These are phyloP conservation scores for Ladona fulva DNA, from an alignment of 1,140 invertebrate species.

Conservation along the genomic window DNA sequence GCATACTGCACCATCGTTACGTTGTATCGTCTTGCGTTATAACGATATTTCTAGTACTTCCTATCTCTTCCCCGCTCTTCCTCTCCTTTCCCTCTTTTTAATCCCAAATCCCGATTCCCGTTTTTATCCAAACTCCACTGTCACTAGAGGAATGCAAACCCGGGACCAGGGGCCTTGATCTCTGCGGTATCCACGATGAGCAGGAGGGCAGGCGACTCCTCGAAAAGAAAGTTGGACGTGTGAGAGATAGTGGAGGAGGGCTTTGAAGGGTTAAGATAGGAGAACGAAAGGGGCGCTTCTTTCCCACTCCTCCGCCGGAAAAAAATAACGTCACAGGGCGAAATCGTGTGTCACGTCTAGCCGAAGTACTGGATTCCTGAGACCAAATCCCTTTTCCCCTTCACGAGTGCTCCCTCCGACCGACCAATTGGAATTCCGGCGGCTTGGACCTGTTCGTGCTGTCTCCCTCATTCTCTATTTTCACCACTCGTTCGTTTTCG, in stretches of 20 bases:
- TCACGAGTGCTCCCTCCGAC: background rate
- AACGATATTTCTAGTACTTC: background rate
- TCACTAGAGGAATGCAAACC: background rate
- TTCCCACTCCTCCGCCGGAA: too few relatives aligned
- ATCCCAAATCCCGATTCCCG: background rate
- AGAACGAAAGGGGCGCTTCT: background rate
- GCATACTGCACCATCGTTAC: too few relatives aligned
- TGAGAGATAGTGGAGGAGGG: background rate
- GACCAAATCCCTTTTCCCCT: background rate
- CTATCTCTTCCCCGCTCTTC: background rate
- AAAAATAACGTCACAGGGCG: background rate
- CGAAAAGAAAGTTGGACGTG: background rate
- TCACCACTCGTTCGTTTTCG: background rate
- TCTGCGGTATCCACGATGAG: background rate
- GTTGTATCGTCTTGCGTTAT: too few relatives aligned
- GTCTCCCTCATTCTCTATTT: too few relatives aligned
- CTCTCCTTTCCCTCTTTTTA: background rate
- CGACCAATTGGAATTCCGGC: background rate
- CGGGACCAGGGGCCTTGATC: background rate
- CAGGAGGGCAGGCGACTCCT: background rate
- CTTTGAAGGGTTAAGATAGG: background rate
- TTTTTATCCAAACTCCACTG: background rate
- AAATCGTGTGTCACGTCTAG: background rate
- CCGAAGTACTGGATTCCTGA: background rate
- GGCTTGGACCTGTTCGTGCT: background rate